Conservation (phyloP, 2,113 vertebrate species). For the Eclectus roratus region DNA sequence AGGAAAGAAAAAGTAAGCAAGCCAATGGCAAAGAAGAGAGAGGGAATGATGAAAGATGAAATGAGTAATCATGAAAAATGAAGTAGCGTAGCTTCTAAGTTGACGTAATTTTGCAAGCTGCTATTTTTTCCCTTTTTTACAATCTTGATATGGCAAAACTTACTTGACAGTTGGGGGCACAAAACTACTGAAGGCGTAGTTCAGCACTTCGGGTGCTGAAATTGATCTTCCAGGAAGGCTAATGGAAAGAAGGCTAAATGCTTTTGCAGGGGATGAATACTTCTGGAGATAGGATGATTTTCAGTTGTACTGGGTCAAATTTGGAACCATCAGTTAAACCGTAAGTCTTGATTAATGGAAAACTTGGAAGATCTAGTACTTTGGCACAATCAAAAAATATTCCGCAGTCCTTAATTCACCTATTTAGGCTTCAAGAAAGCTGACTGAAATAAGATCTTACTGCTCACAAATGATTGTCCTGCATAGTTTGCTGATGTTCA, state of each 20-base stretch:
- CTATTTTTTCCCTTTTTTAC: neutral
- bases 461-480: accelerated
- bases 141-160: neutral
- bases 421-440: neutral
- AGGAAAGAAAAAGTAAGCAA: neutral
- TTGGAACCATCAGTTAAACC: neutral
- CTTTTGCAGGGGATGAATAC: neutral
- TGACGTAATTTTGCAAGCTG: neutral
- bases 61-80: neutral
- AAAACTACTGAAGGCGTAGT: neutral
- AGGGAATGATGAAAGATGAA: neutral
- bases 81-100: neutral
- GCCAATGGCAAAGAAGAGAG: neutral
- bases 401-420: neutral
- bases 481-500: neutral
- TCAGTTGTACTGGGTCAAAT: neutral
- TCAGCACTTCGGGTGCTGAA: neutral
- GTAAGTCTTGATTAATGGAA: neutral
- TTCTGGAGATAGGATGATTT: neutral
- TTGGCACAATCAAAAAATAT: neutral
- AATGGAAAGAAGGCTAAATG: neutral
- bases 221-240: neutral
- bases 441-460: neutral
- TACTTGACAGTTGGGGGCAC: neutral
- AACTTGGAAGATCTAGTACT: neutral